Evolutionary conservation across 2,113 vertebrate genomes (phyloP).

Genomic region (Nothobranchius kuhntae): DNA sequence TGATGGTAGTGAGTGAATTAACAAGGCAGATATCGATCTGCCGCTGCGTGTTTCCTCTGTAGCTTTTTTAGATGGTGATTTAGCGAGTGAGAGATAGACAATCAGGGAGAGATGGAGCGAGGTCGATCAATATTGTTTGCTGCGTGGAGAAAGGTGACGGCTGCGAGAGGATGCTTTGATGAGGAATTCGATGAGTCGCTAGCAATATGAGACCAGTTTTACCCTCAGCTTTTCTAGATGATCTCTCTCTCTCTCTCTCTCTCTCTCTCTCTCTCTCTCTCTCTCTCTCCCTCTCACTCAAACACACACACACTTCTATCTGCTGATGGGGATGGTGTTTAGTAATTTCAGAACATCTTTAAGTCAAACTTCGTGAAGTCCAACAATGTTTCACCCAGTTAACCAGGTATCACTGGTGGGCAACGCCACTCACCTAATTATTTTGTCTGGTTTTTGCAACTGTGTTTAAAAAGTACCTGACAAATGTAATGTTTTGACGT

Average conservation of each 20-base stretch:
- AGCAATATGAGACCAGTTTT: slow-evolving; percentile 42
- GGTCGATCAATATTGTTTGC: slow-evolving; percentile 62
- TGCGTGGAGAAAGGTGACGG: slow-evolving; percentile 49
- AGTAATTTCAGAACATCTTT: no score
- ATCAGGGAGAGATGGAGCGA: slow-evolving; percentile 20
- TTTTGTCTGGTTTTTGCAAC: no score
- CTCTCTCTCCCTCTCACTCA: no score
- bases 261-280: no score
- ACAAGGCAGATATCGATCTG: slow-evolving; percentile 67
- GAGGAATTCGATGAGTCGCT: slow-evolving; percentile 43
- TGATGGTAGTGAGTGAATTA: slow-evolving; percentile 70
- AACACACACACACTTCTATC: no score
- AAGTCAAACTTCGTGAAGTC: no score
- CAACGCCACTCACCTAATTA: no score
- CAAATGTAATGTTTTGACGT: no score
- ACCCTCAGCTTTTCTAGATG: slow-evolving; percentile 1
- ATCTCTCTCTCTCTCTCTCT: not conserved
- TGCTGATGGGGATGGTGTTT: no score
- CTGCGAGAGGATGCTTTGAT: slow-evolving; percentile 35
- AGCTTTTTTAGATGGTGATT: slow-evolving; percentile 64
- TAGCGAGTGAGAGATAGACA: slow-evolving; percentile 56
- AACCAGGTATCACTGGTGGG: no score
- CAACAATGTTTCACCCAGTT: no score
- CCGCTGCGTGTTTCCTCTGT: slow-evolving; percentile 60
- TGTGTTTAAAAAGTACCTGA: no score